Base-by-base conservation (phyloP, 2,797 vertebrate genomes). In the Anomalospiza imberbis region DNA sequence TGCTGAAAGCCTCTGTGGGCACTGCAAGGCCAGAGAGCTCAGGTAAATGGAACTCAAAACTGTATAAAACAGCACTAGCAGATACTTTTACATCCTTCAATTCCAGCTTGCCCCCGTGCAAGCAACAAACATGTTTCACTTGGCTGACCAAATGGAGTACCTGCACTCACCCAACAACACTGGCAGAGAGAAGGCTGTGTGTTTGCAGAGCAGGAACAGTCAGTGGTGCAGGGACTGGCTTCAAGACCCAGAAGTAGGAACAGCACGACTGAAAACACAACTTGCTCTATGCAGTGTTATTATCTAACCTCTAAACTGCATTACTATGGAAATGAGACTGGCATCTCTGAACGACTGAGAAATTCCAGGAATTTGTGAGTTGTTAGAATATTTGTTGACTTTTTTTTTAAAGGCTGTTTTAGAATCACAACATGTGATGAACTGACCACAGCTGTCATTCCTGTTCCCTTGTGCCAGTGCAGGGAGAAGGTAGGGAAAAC, bases 241-340 rank as follows among this genome's bases (percentile, higher is more conserved):
- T 63, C 44, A 63, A 74, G 50, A 79, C 18, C 47, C 4, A 3
- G 61, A 48, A 88, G 32, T 8, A 68, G 47, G 45, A 66, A 34
- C 42, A 65, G 42, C 6, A 3, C 0, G 1, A 70, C 53, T 1
- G 0, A 88, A 79, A 42, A 63, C 25, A 21, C 10, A 63, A 2
- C 45, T 79, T 74, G 25, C 25, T 80, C 81, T 84, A 28, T 67
- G 67, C 2, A 4, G 79, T 85, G 25, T 73, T 77, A 57, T 89
- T 94, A 76, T 89, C 40, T 65, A 93, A 22, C 58, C 48, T 70
- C 51, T 84, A 44, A 83, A 80, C 57, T 40, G 16, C 34, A 62
- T 65, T 72, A 45, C 31, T 72, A 51, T 85, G 63, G 91, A 95
- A 97, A 88, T 91, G n/a, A 94, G 89, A 34, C 9, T 32, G 76